Base-by-base conservation (phyloP, 2,888 invertebrate genomes). In the Platerodrilus igneus region DNA sequence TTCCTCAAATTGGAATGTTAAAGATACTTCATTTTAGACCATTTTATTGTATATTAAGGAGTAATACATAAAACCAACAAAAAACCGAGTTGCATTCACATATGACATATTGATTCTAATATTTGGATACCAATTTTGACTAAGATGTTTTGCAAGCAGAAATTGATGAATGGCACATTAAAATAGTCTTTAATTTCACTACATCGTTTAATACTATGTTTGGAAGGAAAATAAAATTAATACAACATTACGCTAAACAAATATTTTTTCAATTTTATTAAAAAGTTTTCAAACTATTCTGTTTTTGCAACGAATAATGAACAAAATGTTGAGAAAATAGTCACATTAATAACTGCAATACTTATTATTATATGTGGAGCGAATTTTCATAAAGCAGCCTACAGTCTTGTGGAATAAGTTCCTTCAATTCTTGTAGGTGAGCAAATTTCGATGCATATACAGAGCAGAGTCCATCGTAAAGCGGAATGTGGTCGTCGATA, bases 381-480 rank as follows among this genome's bases (percentile, higher is more conserved):
- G n/a, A n/a, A n/a, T n/a, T n/a, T n/a, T n/a, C 32, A 22, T 32
- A 32, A 32, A 32, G 22, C 13, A 3, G 8, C 9, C 21, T 21
- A 10, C 13, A 32, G 3, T 32, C 32, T 21, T 14, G 21, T 21
- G 22, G 22, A 14, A 32, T 21, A 14, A 22, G 32, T 14, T 22
- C 22, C 2, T 20, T 21, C n/a, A 32, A 21, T 22, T 32, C 32
- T 21, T 21, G 32, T 7, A 32, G 15, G 14, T 32, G 32, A 21
- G 4, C 19, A 21, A 32, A 32, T 32, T 21, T 32, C 2, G 32
- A 20, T 11, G 13, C 13, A 13, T 32, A 7, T 13, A 21, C 22
- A 14, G 32, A 15, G 22, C 32, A 21, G 4, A 15, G 32, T 7
- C 32, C 14, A 21, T 22, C 21, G 11, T 32, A 32, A 22, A 32